Percentiles rank a stretch among this genome's conserved stretches.
phyloP scores from a whole-genome alignment of 30 jellyfish, hydroid and myxozoan species.

The Aurelia sp. region DNA sequence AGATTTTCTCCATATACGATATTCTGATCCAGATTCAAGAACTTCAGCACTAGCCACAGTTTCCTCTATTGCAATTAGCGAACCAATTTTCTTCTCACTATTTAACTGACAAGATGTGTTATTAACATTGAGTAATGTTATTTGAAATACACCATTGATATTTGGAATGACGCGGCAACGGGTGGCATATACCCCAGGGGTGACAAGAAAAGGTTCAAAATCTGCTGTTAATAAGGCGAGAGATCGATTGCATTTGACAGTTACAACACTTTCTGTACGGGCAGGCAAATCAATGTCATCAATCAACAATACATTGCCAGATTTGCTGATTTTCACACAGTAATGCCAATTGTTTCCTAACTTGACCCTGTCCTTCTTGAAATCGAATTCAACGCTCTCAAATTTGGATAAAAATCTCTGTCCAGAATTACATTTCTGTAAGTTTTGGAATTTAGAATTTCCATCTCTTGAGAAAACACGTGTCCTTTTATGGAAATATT shows the following conservation, averaged over 20 bases:
- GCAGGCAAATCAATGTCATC: neutral
- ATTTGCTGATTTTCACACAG: slow-evolving; percentile 19
- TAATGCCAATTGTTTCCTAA: slow-evolving; percentile 31
- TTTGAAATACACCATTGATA: slow-evolving; percentile 39
- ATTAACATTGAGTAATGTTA: slow-evolving; percentile 32
- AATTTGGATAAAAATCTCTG: slow-evolving; percentile 36
- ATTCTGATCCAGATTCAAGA: slow-evolving; percentile 1
- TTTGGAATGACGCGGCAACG: slow-evolving; percentile 52
- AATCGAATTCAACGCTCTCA: slow-evolving; percentile 23
- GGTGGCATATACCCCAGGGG: slow-evolving; percentile 33
- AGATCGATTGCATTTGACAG: slow-evolving; percentile 32
- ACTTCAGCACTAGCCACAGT: neutral
- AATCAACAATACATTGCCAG: neutral
- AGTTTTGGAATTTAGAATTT: slow-evolving; percentile 37
- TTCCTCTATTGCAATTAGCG: slow-evolving; percentile 9
- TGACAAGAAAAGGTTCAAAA: slow-evolving; percentile 22
- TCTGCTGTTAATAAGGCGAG: slow-evolving; percentile 10
- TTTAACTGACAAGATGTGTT: slow-evolving; percentile 4
- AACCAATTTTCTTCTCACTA: slow-evolving; percentile 26
- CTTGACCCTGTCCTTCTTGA: slow-evolving; percentile 5
- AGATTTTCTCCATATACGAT: too few relatives aligned
- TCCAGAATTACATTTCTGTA: slow-evolving; percentile 32
- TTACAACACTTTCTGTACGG: slow-evolving; percentile 44
- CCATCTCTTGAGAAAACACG: slow-evolving; percentile 16
- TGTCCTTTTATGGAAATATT: slow-evolving; percentile 9